Evolutionary conservation across 2,888 invertebrate genomes (phyloP).

Genomic region (Lithophane socia): DNA sequence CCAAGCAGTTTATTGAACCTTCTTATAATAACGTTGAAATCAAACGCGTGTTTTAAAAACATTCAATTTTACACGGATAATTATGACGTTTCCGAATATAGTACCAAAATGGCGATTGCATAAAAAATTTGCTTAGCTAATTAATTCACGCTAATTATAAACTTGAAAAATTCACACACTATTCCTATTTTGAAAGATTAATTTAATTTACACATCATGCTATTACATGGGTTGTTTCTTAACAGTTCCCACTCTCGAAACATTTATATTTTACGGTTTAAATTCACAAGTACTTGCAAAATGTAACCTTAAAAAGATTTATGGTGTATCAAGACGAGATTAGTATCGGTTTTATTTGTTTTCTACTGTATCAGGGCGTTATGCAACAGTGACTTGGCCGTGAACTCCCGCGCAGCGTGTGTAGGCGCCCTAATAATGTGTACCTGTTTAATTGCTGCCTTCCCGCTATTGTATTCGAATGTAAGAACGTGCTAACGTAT

Average conservation of each 20-base stretch:
- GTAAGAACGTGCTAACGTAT: constrained; percentile 63
- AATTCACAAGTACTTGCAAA: constrained; percentile 68
- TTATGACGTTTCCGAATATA: constrained; percentile 25
- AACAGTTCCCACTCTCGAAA: constrained; percentile 62
- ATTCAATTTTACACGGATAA: not conserved
- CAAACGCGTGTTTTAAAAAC: constrained; percentile 25
- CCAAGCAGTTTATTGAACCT: constrained; percentile 29
- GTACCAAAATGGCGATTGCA: constrained; percentile 17
- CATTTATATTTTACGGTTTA: constrained; percentile 51
- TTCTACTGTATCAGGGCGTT: constrained; percentile 64
- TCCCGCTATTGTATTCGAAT: constrained; percentile 76
- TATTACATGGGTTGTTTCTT: constrained; percentile 53
- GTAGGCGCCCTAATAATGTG: constrained; percentile 70
- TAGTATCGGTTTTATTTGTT: constrained; percentile 67
- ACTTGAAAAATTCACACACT: constrained; percentile 62
- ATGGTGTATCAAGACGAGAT: constrained; percentile 59
- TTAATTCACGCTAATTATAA: constrained; percentile 59
- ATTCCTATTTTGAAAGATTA: constrained; percentile 58
- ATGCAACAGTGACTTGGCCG: constrained; percentile 74
- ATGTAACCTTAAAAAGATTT: constrained; percentile 67
- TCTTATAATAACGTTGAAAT: constrained; percentile 14
- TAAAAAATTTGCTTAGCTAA: constrained; percentile 41
- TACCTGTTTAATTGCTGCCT: constrained; percentile 75
- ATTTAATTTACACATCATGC: constrained; percentile 60
- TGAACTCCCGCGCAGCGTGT: constrained; percentile 77